A percentile compares a stretch with the other conserved stretches of the same genome.
phyloP scores from a whole-genome alignment of 2,797 vertebrate species.

The Acridotheres tristis region DNA sequence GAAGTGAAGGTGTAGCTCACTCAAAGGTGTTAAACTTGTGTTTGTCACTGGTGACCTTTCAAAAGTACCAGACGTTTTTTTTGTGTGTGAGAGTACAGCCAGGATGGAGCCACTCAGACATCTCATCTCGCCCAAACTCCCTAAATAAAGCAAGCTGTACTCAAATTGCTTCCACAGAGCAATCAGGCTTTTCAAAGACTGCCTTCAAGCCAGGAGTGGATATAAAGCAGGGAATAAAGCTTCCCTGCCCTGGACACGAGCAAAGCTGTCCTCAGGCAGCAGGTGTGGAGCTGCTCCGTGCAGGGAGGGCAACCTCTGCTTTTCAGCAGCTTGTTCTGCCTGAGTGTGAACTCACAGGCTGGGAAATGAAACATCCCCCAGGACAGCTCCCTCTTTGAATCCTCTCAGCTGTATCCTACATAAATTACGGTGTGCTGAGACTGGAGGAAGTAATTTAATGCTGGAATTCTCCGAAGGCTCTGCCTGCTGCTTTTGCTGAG shows the following conservation, averaged over 20 bases:
- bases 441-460: constrained; percentile 48
- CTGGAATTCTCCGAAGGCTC: constrained; percentile 17
- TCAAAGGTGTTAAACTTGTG: not conserved
- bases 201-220: not conserved
- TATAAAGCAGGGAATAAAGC: not conserved
- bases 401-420: constrained; percentile 9
- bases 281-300: not conserved
- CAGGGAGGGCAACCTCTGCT: not conserved
- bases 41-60: not conserved
- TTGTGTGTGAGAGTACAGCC: not conserved
- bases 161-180: not conserved
- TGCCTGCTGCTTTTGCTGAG: not conserved
- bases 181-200: not conserved
- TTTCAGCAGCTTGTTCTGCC: not conserved
- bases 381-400: constrained; percentile 37
- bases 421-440: constrained; percentile 18
- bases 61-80: accelerated
- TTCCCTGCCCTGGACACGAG: not conserved
- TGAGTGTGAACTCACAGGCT: not conserved
- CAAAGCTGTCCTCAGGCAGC: not conserved
- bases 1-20: not conserved
- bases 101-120: not conserved
- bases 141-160: not conserved
- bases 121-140: not conserved
- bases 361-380: constrained; percentile 50